Evolutionary conservation across 2,888 invertebrate genomes (phyloP), one percentile per base, ranked within the genome.

Genomic region (Mimas tiliae): DNA sequence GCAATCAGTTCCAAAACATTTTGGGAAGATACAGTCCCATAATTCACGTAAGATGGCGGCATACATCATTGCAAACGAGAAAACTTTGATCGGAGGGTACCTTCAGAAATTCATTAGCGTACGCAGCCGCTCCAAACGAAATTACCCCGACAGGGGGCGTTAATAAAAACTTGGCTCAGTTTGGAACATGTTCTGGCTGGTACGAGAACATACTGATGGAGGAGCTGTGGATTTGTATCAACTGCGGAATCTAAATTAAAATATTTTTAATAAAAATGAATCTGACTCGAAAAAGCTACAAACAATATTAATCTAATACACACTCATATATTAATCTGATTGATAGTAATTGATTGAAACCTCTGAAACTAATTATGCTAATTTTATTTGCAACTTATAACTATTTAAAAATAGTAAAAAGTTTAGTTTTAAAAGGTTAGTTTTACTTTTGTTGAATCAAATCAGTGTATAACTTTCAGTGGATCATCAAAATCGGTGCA

Each of bases 31-130:
- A 53, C 66, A 66, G 19, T 34, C 47, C 53, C 51, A 66, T 66
- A 80, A 81, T 74, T 79, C 75, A 68, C 68, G 77, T 68, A 63
- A 68, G 73, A 77, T 81, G 81, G 73, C 77, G 83, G 83, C 83
- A 88, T 89, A 85, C 86, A 84, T 90, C 88, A 88, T 82, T 74
- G 82, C 76, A 88, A 88, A 91, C 86, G 90, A 89, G 91, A 89
- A 91, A 92, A 92, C 86, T 91, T 91, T 89, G 88, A 90, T 90
- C 88, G 85, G 83, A 78, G 78, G 71, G 77, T 77, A 82, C 84
- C 85, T 86, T 87, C 85, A 82, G 86, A 85, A 90, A 91, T 90
- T 91, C 89, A 91, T 91, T 91, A 91, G 84, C 80, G 81, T 79
- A 83, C 83, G 84, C 82, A 78, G 80, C 78, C 78, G 80, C 76